Evolutionary conservation across 2,888 invertebrate species (phyloP).

Genomic region (Mellilla xanthometata): DNA sequence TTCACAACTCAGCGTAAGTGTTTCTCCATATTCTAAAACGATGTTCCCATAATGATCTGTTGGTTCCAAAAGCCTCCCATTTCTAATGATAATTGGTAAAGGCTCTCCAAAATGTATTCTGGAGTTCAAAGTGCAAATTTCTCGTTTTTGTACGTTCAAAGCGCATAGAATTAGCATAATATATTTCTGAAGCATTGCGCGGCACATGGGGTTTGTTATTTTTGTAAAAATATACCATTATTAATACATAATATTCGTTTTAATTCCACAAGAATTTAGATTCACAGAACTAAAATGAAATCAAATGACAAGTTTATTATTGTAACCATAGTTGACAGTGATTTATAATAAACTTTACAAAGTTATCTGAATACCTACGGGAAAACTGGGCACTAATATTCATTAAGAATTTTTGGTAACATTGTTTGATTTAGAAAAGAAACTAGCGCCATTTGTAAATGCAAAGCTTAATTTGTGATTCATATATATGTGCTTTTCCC

Average conservation of each 20-base stretch:
- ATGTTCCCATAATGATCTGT: constrained; percentile 56
- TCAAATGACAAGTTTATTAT: too few relatives aligned
- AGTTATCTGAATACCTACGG: too few relatives aligned
- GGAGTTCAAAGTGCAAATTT: constrained; percentile 54
- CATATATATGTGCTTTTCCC: too few relatives aligned
- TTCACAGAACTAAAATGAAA: too few relatives aligned
- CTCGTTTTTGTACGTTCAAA: constrained; percentile 46
- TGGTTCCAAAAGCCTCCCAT: constrained; percentile 60
- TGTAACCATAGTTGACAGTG: too few relatives aligned
- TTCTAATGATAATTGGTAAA: constrained; percentile 56
- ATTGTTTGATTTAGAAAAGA: too few relatives aligned
- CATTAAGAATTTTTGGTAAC: too few relatives aligned
- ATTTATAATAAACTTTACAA: too few relatives aligned
- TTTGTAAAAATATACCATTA: not conserved
- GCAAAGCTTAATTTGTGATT: too few relatives aligned
- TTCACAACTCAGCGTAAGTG: constrained; percentile 59
- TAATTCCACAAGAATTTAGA: not conserved
- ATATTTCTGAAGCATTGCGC: constrained; percentile 46
- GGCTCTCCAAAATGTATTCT: constrained; percentile 60
- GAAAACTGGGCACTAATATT: too few relatives aligned
- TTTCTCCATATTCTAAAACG: constrained; percentile 52
- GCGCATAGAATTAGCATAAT: constrained; percentile 57
- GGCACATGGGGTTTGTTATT: constrained; percentile 4
- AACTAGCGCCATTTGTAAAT: too few relatives aligned
- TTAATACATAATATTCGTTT: not conserved